phyloP scores from a whole-genome alignment of 2,797 vertebrate genomes.

The Phrynocephalus forsythii region DNA sequence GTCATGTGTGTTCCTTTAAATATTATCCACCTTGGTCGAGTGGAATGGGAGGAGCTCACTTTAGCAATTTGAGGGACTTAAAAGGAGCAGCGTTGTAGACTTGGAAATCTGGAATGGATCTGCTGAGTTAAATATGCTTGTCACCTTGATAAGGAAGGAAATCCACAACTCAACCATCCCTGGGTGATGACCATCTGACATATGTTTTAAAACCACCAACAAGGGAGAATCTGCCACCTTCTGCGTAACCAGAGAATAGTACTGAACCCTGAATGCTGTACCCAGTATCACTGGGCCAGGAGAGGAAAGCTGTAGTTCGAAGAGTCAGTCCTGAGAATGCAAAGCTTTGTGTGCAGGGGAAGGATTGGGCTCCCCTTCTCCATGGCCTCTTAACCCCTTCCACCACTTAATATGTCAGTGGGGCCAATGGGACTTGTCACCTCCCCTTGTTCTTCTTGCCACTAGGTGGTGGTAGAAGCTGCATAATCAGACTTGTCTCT shows the following conservation, averaged over 20 bases:
- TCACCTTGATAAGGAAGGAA: too few species aligned
- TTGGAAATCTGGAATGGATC: neutral
- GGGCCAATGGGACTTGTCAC: too few species aligned
- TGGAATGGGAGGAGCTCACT: neutral
- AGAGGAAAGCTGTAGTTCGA: neutral
- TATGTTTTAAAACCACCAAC: too few species aligned
- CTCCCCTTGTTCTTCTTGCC: neutral
- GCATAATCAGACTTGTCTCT: neutral
- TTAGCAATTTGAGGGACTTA: too few species aligned
- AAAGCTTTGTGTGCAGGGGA: neutral
- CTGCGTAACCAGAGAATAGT: too few species aligned
- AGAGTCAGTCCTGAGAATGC: neutral
- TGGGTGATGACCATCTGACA: too few species aligned
- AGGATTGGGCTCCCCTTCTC: neutral
- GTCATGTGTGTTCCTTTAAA: neutral
- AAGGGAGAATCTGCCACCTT: too few species aligned
- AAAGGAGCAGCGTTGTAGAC: neutral
- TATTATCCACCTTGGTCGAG: neutral
- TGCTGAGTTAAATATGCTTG: too few species aligned
- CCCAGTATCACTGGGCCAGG: neutral
- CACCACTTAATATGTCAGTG: neutral
- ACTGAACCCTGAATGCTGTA: neutral
- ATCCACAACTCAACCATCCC: too few species aligned
- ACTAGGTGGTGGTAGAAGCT: slow-evolving; percentile 26
- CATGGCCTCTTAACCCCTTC: neutral